These are phyloP conservation scores for Drosophila kepulauana DNA, from an alignment of 1,140 invertebrate genomes.

Conservation along the genomic window DNA sequence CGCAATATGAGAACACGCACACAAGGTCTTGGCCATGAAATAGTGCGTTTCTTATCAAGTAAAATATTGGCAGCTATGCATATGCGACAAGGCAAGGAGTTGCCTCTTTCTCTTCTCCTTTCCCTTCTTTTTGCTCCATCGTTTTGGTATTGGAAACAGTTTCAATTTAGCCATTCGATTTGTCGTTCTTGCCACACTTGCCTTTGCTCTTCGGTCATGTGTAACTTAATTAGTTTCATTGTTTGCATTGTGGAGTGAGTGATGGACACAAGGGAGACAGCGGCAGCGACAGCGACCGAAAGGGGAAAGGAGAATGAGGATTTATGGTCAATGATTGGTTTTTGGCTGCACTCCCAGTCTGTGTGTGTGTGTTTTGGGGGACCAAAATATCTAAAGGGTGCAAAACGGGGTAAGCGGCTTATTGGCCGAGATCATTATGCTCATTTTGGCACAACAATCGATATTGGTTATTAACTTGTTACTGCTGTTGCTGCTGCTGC, in stretches of 20 bases:
- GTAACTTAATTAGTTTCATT: conserved; percentile 67
- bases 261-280: conserved; percentile 1
- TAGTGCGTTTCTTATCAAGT: conserved; percentile 5
- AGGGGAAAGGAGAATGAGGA: neutral
- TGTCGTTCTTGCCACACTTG: conserved; percentile 29
- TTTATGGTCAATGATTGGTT: conserved; percentile 45
- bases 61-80: conserved; percentile 2
- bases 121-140: too few relatives aligned
- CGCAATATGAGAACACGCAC: conserved; percentile 31
- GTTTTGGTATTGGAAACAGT: conserved; percentile 24
- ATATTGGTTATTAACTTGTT: conserved; percentile 56
- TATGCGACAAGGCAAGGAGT: neutral
- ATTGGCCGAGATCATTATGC: conserved; percentile 50
- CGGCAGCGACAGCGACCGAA: neutral
- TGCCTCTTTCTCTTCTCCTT: neutral
- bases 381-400: conserved; percentile 6
- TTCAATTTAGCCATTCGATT: conserved; percentile 47
- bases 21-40: conserved; percentile 26
- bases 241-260: conserved; percentile 43
- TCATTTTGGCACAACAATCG: conserved; percentile 35
- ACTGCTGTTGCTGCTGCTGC: conserved; percentile 20
- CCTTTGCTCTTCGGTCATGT: conserved; percentile 38
- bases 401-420: conserved; percentile 36
- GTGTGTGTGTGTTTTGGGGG: neutral
- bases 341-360: neutral